Percentiles rank a stretch among this genome's conserved stretches.
Evolutionary conservation across 2,797 vertebrate genomes (phyloP).

Genomic region (Myotis vivesi): DNA sequence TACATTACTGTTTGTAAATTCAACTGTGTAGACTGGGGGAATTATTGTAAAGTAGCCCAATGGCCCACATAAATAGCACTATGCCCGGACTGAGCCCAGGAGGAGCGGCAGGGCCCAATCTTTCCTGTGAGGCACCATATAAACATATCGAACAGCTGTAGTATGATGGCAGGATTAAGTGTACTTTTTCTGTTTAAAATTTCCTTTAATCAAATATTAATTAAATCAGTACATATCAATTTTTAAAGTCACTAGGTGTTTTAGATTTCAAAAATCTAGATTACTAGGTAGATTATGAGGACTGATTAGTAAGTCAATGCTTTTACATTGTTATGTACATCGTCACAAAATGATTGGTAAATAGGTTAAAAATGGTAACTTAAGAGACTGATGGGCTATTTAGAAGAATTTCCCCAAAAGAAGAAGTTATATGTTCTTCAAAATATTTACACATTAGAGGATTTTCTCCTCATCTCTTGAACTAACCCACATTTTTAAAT

Average conservation of each 20-base stretch:
- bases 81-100: neutral
- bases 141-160: neutral
- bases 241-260: neutral
- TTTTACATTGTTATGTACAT: neutral
- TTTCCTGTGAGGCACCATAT: neutral
- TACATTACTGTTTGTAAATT: neutral
- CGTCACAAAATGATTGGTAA: neutral
- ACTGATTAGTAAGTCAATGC: neutral
- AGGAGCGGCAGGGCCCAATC: accelerated
- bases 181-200: neutral
- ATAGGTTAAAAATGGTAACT: neutral
- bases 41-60: neutral
- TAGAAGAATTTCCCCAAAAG: neutral
- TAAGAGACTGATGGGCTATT: neutral
- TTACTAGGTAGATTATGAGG: neutral
- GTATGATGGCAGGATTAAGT: neutral
- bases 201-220: neutral
- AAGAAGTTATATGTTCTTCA: neutral
- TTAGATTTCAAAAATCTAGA: neutral
- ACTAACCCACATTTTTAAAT: neutral
- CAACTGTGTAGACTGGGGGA: neutral
- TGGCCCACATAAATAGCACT: neutral
- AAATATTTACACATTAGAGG: neutral
- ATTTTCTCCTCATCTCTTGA: neutral
- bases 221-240: neutral